Evolutionary conservation across 2,888 invertebrate genomes (phyloP).

Genomic region (Apocheima hispidaria): DNA sequence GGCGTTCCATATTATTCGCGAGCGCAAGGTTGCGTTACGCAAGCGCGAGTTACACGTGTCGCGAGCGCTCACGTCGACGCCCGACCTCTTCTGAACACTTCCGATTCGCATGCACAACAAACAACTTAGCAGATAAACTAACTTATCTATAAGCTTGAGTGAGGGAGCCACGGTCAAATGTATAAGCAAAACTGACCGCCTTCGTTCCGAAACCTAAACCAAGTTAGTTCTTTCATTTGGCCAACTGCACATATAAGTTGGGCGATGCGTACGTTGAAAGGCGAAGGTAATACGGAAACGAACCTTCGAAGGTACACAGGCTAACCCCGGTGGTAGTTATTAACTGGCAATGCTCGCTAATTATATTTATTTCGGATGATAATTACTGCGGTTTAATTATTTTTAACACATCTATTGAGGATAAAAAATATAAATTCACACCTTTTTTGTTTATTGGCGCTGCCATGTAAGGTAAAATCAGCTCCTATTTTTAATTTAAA

Average conservation of each 20-base stretch:
- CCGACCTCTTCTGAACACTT: constrained; percentile 81
- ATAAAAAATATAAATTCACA: background rate
- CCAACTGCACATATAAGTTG: background rate
- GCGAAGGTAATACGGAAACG: constrained; percentile 74
- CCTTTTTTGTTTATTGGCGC: no score
- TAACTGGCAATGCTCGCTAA: constrained; percentile 40
- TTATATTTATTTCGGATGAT: constrained; percentile 37
- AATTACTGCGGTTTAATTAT: background rate
- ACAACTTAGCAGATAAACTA: constrained; percentile 46
- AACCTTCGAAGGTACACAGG: constrained; percentile 35
- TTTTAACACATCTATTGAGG: no score
- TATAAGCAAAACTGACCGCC: background rate
- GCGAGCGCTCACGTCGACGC: constrained; percentile 66
- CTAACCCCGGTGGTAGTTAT: constrained; percentile 26
- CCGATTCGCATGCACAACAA: constrained; percentile 81
- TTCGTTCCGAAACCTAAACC: background rate
- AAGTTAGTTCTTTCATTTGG: background rate
- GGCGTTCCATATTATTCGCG: constrained; percentile 74
- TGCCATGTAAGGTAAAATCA: no score
- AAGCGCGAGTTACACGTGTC: constrained; percentile 76
- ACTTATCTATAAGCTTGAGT: background rate
- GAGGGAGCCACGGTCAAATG: background rate
- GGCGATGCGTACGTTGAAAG: constrained; percentile 67
- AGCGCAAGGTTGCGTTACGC: constrained; percentile 80
- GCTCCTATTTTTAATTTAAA: no score